phyloP scores from a whole-genome alignment of 2,888 invertebrate species.

The Agriopis aurantiaria region DNA sequence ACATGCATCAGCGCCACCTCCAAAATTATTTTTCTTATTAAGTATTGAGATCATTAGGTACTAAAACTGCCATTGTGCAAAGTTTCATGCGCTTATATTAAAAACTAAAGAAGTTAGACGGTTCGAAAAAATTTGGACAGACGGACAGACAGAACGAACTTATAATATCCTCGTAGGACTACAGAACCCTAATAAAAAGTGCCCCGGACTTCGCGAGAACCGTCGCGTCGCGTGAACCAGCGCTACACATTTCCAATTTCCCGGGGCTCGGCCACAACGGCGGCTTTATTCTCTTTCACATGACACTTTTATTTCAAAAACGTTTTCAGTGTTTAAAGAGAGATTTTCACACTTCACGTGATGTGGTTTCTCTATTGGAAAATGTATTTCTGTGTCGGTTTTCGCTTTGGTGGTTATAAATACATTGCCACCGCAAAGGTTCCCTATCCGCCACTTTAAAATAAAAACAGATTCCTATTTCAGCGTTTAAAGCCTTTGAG shows the following conservation, averaged over 20 bases:
- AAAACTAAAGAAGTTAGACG: no score
- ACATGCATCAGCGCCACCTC: no score
- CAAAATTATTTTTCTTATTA: no score
- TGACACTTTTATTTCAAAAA: slow-evolving; percentile 4
- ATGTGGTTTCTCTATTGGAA: not conserved
- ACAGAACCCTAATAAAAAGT: not conserved
- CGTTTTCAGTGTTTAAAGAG: slow-evolving; percentile 5
- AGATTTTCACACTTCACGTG: not conserved
- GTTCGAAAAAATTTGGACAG: no score
- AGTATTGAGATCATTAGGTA: no score
- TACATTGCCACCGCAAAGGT: not conserved
- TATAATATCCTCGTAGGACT: no score
- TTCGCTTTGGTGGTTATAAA: not conserved
- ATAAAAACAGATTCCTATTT: not conserved
- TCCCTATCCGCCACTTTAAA: not conserved
- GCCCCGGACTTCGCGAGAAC: no score
- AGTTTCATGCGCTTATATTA: no score
- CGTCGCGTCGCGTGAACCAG: no score
- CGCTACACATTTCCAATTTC: slow-evolving; percentile 16
- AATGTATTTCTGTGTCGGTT: not conserved
- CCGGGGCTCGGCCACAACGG: slow-evolving; percentile 3
- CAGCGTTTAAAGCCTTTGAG: slow-evolving; percentile 18
- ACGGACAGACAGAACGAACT: no score
- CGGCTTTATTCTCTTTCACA: slow-evolving; percentile 9
- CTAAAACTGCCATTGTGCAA: no score